Conservation (phyloP, 2,113 vertebrate genomes). For the Chaetops frenatus region DNA sequence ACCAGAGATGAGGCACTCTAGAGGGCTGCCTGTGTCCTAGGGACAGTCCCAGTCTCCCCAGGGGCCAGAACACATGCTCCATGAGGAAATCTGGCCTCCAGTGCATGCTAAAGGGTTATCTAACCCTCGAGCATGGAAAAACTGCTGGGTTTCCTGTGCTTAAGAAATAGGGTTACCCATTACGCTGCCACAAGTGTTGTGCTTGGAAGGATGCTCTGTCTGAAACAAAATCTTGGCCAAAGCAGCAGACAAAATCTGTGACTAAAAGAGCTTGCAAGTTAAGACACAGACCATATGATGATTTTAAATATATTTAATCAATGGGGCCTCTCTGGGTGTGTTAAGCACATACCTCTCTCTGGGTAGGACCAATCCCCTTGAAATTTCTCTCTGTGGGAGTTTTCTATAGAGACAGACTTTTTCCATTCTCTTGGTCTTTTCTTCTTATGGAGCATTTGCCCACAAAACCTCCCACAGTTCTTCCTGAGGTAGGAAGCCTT, state of each 20-base stretch:
- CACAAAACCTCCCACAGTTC: slow-evolving; percentile 9
- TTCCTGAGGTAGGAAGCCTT: slow-evolving; percentile 18
- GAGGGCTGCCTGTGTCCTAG: not conserved
- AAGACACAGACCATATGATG: not conserved
- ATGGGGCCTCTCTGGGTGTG: not conserved
- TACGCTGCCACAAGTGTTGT: slow-evolving; percentile 33
- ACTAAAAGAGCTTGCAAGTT: slow-evolving; percentile 39
- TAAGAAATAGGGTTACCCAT: slow-evolving; percentile 27
- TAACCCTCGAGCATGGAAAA: not conserved
- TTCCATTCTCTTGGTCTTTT: not conserved
- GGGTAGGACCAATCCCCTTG: not conserved
- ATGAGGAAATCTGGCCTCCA: not conserved
- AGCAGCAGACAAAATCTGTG: slow-evolving; percentile 29
- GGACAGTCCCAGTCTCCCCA: not conserved
- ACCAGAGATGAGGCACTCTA: not conserved
- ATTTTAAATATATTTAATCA: not conserved
- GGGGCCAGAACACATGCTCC: not conserved
- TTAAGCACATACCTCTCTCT: not conserved
- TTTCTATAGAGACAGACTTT: not conserved
- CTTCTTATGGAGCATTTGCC: not conserved
- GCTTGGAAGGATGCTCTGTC: slow-evolving; percentile 50
- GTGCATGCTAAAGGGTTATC: not conserved
- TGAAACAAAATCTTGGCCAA: slow-evolving; percentile 48
- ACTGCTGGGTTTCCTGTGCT: slow-evolving; percentile 8
- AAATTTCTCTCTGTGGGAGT: slow-evolving; percentile 10